These are phyloP conservation scores for Acipenser oxyrinchus DNA, from an alignment of 2,797 vertebrate species.

Conservation along the genomic window DNA sequence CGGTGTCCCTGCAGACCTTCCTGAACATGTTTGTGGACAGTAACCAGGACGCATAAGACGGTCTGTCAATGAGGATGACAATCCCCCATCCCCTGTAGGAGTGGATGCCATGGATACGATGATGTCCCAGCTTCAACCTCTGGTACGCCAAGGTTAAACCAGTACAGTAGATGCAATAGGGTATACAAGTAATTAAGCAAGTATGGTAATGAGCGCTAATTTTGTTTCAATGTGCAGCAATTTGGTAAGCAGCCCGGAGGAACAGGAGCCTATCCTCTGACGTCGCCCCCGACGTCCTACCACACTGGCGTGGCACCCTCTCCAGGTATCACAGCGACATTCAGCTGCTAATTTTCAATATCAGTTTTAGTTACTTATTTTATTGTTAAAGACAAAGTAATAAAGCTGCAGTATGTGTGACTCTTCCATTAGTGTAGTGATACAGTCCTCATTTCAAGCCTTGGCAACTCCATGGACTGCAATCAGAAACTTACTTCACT, in stretches of 20 bases:
- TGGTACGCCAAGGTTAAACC: constrained; percentile 35
- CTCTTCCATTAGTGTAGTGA: too few species aligned
- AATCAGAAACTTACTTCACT: too few species aligned
- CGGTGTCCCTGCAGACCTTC: constrained; percentile 71
- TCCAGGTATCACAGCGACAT: constrained; percentile 59
- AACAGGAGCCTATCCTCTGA: constrained; percentile 83
- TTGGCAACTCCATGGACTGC: too few species aligned
- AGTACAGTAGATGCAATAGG: too few species aligned
- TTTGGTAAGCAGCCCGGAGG: constrained; percentile 66
- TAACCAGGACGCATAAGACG: constrained; percentile 92
- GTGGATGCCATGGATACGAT: constrained; percentile 87
- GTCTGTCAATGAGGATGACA: constrained; percentile 95
- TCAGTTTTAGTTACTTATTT: too few species aligned
- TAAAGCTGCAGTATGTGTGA: too few species aligned
- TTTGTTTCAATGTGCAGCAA: constrained; percentile 32
- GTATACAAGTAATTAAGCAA: too few species aligned
- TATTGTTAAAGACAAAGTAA: too few species aligned
- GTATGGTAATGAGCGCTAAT: too few species aligned
- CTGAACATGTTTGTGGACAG: constrained; percentile 98
- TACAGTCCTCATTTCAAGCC: too few species aligned
- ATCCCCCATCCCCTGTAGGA: constrained; percentile 91
- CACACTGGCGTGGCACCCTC: constrained; percentile 86
- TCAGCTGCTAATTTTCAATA: too few species aligned
- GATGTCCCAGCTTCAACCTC: constrained; percentile 79
- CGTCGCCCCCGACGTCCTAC: constrained; percentile 89